Conservation (phyloP, 2,888 invertebrate species). For the Ochropleura plecta region DNA sequence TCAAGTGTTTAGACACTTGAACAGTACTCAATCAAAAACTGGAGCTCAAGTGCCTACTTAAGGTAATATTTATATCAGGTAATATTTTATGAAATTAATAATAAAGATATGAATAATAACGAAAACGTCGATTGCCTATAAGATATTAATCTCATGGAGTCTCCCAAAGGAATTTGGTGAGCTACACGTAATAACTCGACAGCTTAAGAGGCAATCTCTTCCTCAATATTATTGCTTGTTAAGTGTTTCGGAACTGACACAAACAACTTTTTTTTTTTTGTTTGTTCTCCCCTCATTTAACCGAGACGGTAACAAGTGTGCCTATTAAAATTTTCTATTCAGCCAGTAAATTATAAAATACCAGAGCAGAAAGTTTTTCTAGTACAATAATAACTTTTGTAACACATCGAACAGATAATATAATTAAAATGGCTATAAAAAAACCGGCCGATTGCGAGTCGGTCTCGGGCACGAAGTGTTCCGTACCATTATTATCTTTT, state of each 20-base stretch:
- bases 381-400: neutral
- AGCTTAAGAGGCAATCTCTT: constrained; percentile 9
- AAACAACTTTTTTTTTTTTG: neutral
- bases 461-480: too few relatives aligned
- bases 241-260: constrained; percentile 18
- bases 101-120: constrained; percentile 17
- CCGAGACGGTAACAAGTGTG: neutral
- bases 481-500: too few relatives aligned
- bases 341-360: neutral
- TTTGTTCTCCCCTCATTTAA: neutral
- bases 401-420: constrained; percentile 1
- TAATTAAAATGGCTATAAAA: constrained; percentile 6
- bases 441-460: neutral
- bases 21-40: neutral
- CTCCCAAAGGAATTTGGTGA: constrained; percentile 22
- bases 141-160: constrained; percentile 11
- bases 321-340: neutral
- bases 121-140: constrained; percentile 2
- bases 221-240: constrained; percentile 23
- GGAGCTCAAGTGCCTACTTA: neutral
- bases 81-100: constrained; percentile 22
- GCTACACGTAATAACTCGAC: constrained; percentile 20
- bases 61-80: constrained; percentile 7
- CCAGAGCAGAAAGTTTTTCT: neutral
- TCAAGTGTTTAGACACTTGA: neutral